Evolutionary conservation across 2,888 invertebrate genomes (phyloP), one percentile per base, ranked within the genome.

Genomic region (Drosophila pseudotakahashii): DNA sequence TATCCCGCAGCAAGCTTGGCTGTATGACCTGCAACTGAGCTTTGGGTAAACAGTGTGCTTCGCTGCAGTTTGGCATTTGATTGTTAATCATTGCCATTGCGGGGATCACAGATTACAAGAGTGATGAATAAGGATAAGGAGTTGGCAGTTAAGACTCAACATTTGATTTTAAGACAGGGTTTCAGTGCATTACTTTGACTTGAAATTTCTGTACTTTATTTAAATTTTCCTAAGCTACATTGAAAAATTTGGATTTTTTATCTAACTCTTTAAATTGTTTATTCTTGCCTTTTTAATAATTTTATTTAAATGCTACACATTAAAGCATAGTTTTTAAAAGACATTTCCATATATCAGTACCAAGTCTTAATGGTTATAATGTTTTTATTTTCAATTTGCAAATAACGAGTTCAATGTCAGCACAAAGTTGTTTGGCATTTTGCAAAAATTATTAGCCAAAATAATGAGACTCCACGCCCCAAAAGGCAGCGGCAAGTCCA

Each of bases 381-480:
- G n/a, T 9, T 45, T 30, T 47, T 11, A 10, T 59, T 73, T 84
- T 79, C 80, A 79, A 77, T 77, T 81, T 81, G 44, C 67, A 73
- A 79, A 84, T 77, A 77, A 79, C 63, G 63, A 67, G 66, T 80
- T 77, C 69, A 61, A 53, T 85, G 79, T 85, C 81, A 77, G 82
- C 82, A 78, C 62, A 70, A 51, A 62, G 69, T 73, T 71, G 47
- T 59, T 74, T 79, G 63, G 52, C 63, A 74, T 71, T 85, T 52
- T 44, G 48, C 59, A 69, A 53, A 79, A 79, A 78, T 78, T 82
- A 70, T 78, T 64, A 64, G 72, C 55, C 52, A 60, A 78, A 79
- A 71, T 79, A 85, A 81, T 74, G 82, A 71, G 70, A 44, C 14
- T 16, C 54, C 42, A 54, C 26, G 45, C 64, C 63, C 57, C 14